Base-by-base conservation (phyloP, 2,888 invertebrate genomes). In the Disparrhopalites patrizii region DNA sequence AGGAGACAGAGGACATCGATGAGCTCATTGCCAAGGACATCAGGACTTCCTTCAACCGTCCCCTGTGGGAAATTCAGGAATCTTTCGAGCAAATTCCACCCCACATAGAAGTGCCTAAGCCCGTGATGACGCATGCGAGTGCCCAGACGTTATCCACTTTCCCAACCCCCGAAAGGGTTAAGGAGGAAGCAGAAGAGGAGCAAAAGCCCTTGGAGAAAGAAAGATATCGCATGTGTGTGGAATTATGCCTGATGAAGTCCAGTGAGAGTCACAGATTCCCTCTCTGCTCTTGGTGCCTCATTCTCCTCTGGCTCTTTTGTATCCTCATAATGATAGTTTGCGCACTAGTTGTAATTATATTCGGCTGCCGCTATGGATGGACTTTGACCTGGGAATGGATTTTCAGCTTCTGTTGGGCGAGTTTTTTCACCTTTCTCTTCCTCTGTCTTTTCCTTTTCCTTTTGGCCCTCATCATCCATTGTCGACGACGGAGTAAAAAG, bases 371-470 rank as follows among this genome's bases (percentile, higher is more conserved):
- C 28, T 62, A 62, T 30, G 43, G 62, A 2, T 18, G n/a, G 15
- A 40, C 33, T 3, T 28, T 2, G 18, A 52, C 52, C 28, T 8
- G 38, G 2, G 28, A 62, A 15, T 62, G 62, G 62, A 52, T 20
- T 5, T 62, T 27, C 30, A 27, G 38, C 13, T 25, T 62, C 40
- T 25, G 25, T 15, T 62, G 62, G 62, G 36, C 62, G 18, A 13
- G 25, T 8, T 1, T 54, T 30, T 54, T 62, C 28, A 18, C 54
- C 25, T 54, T 62, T 23, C 1, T 62, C n/a, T n/a, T 31, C 5
- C 5, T 33, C 5, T n/a, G 23, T 15, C 15, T 36, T 5, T 23
- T 54, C 13, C 20, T 54, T 10, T 20, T 62, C 20, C 2, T 62
- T 23, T 10, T 18, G 20, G 1, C 52, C 18, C 23, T 55, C 30